Percentiles rank a stretch among this genome's conserved stretches.
Conservation (phyloP, 2,113 vertebrate genomes). For the Papio anubis region DNA sequence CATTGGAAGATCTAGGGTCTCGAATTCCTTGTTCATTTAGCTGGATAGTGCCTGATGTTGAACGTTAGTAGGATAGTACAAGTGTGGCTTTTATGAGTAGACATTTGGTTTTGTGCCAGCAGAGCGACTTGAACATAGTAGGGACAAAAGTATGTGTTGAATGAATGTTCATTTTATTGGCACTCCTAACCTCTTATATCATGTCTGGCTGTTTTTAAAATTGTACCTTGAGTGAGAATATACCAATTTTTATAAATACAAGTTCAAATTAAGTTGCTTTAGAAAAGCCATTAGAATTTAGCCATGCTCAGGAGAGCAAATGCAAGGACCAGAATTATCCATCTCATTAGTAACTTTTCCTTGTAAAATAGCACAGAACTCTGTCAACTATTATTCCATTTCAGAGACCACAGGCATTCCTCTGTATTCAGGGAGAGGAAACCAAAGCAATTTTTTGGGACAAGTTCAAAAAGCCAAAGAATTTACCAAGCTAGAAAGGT, state of each 20-base stretch:
- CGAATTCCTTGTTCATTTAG: not conserved
- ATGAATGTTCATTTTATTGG: not conserved
- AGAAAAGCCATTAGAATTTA: not conserved
- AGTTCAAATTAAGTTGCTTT: slow-evolving; percentile 44
- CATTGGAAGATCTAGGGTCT: not conserved
- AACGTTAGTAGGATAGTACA: not conserved
- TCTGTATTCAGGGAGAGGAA: slow-evolving; percentile 13
- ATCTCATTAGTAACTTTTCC: not conserved
- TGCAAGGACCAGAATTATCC: not conserved
- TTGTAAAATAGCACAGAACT: not conserved
- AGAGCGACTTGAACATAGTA: not conserved
- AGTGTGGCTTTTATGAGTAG: not conserved
- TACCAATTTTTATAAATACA: not conserved
- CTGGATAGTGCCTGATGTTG: not conserved
- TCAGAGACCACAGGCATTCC: not conserved
- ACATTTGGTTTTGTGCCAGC: not conserved
- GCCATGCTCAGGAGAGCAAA: not conserved
- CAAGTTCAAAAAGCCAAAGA: slow-evolving; percentile 44
- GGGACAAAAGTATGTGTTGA: not conserved
- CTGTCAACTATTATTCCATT: not conserved
- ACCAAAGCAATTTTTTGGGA: slow-evolving; percentile 15
- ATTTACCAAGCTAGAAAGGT: not conserved
- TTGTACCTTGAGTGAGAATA: not conserved
- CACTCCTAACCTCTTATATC: not conserved
- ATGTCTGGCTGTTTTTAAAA: not conserved